A percentile compares a stretch with the other conserved stretches of the same genome.
Evolutionary conservation across 2,888 invertebrate species (phyloP).

Genomic region (Frankliniella fusca): DNA sequence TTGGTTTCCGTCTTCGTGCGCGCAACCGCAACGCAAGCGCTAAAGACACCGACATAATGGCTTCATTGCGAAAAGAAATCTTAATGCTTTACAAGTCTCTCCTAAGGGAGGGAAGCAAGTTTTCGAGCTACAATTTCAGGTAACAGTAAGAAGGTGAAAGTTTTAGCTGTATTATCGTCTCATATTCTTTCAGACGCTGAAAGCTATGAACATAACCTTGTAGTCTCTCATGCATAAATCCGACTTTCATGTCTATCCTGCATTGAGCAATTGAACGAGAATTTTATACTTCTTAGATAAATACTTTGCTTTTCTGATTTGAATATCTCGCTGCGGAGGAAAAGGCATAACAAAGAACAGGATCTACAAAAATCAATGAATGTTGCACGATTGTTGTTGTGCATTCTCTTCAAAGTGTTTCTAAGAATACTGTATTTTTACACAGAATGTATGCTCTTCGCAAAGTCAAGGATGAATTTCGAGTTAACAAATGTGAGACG

Average conservation of each 20-base stretch:
- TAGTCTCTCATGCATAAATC: neutral
- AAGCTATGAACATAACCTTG: neutral
- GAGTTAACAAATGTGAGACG: neutral
- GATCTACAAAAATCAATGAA: neutral
- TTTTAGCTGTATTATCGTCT: neutral
- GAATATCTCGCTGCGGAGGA: neutral
- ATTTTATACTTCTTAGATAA: neutral
- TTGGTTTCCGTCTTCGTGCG: neutral
- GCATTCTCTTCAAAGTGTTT: neutral
- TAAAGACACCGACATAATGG: constrained; percentile 35
- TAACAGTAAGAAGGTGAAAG: neutral
- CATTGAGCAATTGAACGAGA: neutral
- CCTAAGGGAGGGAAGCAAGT: neutral
- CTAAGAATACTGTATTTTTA: too few relatives aligned
- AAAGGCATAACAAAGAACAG: neutral
- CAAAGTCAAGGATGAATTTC: neutral
- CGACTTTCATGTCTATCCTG: neutral
- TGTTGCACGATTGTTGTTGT: neutral
- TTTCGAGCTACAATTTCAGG: constrained; percentile 4
- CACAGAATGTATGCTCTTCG: constrained; percentile 5
- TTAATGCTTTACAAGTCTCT: neutral
- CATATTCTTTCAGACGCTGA: neutral
- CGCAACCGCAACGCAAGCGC: neutral
- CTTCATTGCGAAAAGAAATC: neutral
- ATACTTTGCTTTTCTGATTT: neutral